These are phyloP conservation scores for Drosophila ogumai DNA, from an alignment of 1,140 invertebrate genomes.

Conservation along the genomic window DNA sequence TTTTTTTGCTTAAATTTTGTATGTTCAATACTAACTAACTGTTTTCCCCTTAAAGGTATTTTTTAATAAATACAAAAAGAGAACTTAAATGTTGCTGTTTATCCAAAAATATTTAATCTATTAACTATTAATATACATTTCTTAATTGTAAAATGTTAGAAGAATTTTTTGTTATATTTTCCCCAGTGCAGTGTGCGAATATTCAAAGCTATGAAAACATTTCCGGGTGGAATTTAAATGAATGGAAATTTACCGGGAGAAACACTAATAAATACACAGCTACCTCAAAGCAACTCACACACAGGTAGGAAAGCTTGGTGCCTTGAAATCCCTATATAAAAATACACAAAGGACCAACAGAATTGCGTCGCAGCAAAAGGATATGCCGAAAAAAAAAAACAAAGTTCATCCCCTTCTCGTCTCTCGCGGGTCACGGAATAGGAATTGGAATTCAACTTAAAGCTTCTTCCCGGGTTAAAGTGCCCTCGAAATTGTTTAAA, in stretches of 20 bases:
- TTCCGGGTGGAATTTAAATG: slow-evolving; percentile 64
- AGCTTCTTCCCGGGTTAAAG: slow-evolving; percentile 44
- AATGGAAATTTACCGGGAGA: slow-evolving; percentile 70
- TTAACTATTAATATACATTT: too few species aligned
- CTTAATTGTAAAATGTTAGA: too few species aligned
- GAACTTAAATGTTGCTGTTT: not conserved
- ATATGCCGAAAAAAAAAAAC: slow-evolving; percentile 46
- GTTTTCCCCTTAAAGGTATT: not conserved
- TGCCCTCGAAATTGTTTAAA: slow-evolving; percentile 26
- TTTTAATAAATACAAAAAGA: not conserved
- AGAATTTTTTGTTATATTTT: not conserved
- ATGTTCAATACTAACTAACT: not conserved
- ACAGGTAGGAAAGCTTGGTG: slow-evolving; percentile 58
- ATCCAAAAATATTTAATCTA: not conserved
- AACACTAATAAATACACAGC: slow-evolving; percentile 19
- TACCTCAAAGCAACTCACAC: slow-evolving; percentile 23
- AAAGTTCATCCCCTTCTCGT: slow-evolving; percentile 45
- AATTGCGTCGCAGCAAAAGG: slow-evolving; percentile 73
- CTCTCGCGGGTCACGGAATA: slow-evolving; percentile 5
- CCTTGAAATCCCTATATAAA: slow-evolving; percentile 14
- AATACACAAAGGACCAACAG: slow-evolving; percentile 58
- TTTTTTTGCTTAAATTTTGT: not conserved
- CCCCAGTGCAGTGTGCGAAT: not conserved
- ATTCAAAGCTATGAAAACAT: not conserved
- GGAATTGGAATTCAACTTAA: slow-evolving; percentile 42